Conservation (phyloP, 1,140 invertebrate species). For the Scaptomyza graminum region DNA sequence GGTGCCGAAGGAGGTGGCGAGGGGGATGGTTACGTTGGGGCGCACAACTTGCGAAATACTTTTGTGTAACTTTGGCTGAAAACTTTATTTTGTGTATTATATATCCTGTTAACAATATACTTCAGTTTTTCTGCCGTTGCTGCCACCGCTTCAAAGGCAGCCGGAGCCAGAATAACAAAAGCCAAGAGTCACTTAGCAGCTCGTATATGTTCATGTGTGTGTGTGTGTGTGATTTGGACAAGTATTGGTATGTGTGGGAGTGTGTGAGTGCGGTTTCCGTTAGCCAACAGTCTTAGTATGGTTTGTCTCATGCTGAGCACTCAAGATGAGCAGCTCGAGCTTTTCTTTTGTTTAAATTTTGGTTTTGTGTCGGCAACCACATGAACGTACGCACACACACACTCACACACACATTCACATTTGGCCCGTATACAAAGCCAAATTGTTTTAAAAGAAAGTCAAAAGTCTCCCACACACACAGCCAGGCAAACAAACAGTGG, state of each 20-base stretch:
- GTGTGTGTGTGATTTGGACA: constrained; percentile 26
- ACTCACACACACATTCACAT: constrained; percentile 25
- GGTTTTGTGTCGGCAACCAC: constrained; percentile 79
- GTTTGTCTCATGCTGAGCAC: constrained; percentile 72
- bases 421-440: constrained; percentile 61
- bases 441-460: constrained; percentile 82
- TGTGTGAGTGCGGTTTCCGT: constrained; percentile 79
- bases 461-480: constrained; percentile 60
- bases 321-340: constrained; percentile 54
- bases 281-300: constrained; percentile 75
- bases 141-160: constrained; percentile 65
- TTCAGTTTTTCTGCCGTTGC: constrained; percentile 70
- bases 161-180: constrained; percentile 65
- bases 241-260: constrained; percentile 42
- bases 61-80: constrained; percentile 82
- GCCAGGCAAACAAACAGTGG: constrained; percentile 48
- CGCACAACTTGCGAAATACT: constrained; percentile 78
- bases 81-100: constrained; percentile 83
- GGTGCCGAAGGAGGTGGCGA: not conserved
- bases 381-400: constrained; percentile 63
- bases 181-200: constrained; percentile 77
- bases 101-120: constrained; percentile 83
- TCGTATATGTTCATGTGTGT: constrained; percentile 14
- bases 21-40: constrained; percentile 4
- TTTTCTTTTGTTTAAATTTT: constrained; percentile 82